Evolutionary conservation across 2,888 invertebrate genomes (phyloP).

Genomic region (Cantharis nigra): DNA sequence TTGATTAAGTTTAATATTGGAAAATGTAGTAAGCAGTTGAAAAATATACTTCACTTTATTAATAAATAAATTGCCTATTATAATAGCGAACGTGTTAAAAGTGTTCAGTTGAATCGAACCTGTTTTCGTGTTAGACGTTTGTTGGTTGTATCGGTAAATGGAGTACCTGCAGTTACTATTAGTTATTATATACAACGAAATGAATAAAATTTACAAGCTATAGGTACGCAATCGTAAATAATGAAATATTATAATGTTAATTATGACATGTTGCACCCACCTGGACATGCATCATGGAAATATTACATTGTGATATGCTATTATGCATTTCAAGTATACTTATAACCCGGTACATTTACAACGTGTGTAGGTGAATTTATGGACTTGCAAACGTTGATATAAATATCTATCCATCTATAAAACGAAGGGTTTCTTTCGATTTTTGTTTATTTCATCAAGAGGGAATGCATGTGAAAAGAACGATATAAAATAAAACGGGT

Average conservation of each 20-base stretch:
- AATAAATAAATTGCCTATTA: not conserved
- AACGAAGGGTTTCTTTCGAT: constrained; percentile 13
- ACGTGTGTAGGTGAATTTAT: constrained; percentile 26
- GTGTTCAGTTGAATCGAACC: not conserved
- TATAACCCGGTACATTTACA: constrained; percentile 11
- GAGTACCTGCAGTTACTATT: not conserved
- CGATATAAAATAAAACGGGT: constrained; percentile 26
- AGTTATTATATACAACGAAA: not conserved
- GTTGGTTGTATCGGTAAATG: not conserved
- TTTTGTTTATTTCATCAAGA: constrained; percentile 15
- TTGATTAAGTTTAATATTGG: not conserved
- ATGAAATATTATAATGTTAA: constrained; percentile 26
- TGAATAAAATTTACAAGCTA: not conserved
- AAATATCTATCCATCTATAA: constrained; percentile 12
- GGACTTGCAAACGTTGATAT: constrained; percentile 8
- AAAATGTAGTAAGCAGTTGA: not conserved
- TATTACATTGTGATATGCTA: constrained; percentile 20
- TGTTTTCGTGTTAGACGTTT: not conserved
- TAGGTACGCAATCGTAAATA: constrained; percentile 20
- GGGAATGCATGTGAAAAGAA: constrained; percentile 22
- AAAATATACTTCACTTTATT: not conserved
- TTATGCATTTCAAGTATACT: constrained; percentile 7
- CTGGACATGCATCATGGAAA: constrained; percentile 21
- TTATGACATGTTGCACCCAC: constrained; percentile 28
- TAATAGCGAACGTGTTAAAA: not conserved